These are phyloP conservation scores for Machimus atricapillus DNA, from an alignment of 2,888 invertebrate genomes.

Conservation along the genomic window DNA sequence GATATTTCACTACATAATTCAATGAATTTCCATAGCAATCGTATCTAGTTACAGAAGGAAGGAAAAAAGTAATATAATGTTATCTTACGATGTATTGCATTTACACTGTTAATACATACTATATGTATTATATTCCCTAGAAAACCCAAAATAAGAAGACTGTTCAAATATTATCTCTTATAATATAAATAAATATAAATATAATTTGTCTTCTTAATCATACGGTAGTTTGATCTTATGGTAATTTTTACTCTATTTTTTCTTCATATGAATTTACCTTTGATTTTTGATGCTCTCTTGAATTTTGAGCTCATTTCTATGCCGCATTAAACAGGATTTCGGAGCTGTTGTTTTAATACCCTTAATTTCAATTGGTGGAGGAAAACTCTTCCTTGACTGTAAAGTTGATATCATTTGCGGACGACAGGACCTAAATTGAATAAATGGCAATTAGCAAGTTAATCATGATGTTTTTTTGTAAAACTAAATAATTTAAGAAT, in stretches of 20 bases:
- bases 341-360: constrained; percentile 55
- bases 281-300: constrained; percentile 53
- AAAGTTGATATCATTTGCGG: constrained; percentile 58
- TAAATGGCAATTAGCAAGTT: neutral
- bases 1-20: too few species aligned
- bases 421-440: constrained; percentile 56
- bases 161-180: too few species aligned
- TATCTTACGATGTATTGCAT: too few species aligned
- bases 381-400: constrained; percentile 40
- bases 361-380: constrained; percentile 52
- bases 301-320: constrained; percentile 48
- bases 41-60: too few species aligned
- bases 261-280: neutral
- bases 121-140: too few species aligned
- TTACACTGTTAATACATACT: too few species aligned
- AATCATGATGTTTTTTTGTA: neutral
- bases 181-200: too few species aligned
- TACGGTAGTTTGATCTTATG: too few species aligned
- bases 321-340: constrained; percentile 61
- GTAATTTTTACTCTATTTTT: neutral
- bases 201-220: too few species aligned
- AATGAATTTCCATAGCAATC: too few species aligned
- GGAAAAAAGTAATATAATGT: too few species aligned
- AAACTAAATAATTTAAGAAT: neutral
- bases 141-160: too few species aligned